Base-by-base conservation (phyloP, 1,140 invertebrate genomes). In the Aphis gossypii region DNA sequence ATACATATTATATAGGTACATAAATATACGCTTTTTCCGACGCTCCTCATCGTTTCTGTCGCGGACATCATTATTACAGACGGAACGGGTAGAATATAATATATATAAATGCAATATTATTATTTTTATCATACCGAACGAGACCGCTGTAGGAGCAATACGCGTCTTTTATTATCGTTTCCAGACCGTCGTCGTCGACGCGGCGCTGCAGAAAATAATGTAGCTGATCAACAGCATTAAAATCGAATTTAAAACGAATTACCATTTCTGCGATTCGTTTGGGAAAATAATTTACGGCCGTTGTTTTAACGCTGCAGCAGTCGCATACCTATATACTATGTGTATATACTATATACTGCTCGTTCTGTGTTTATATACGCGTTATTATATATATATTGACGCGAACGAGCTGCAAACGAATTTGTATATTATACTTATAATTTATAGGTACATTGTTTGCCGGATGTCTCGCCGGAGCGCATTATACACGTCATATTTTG, bases 231-330 rank as follows among this genome's bases (percentile, higher is more conserved):
- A 48, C 23, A 35, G 30, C 76, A 93, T 93, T 93, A 93, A 93
- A 93, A 93, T 93, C 92, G 46, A 93, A 93, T 93, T 93, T 93
- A 93, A 93, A 86, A 51, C 92, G 46, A 93, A 93, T 93, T 93
- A 54, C 35, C n/a, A 46, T 54, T 48, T 48, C n/a, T 38, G 38
- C 20, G 41, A 84, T 83, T 86, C 51, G 82, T 56, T 56, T n/a
- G 35, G 46, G 46, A 21, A 93, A 92, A 86, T n/a, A 86, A 93
- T 93, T 51, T 54, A 38, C 14, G 44, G 38, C 7, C 82, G 56
- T 93, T 86, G 84, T n/a, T 56, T n/a, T 30, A 44, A 48, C 5
- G 46, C 30, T 30, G 3, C 38, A 30, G 46, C 60, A n/a, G 60
- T 23, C 44, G 23, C 68, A 83, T 30, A 35, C 23, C 14, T 76